Percentiles rank a stretch among this genome's conserved stretches.
Conservation (phyloP, 2,113 vertebrate genomes). For the Erpornis zantholeuca region DNA sequence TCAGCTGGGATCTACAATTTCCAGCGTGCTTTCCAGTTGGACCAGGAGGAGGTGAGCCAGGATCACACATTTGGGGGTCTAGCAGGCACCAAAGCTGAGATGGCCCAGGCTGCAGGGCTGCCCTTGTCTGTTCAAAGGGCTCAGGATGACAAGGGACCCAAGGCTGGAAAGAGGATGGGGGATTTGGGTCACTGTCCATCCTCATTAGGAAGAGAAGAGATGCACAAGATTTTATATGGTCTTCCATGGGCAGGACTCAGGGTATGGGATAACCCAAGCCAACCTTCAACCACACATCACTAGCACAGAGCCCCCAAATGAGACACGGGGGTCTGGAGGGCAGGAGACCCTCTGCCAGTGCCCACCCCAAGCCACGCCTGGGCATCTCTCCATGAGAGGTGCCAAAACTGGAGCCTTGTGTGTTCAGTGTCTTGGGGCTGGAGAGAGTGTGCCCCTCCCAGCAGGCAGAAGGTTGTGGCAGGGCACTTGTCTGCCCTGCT, state of each 20-base stretch:
- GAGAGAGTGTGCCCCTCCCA: accelerated
- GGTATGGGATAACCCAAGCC: neutral
- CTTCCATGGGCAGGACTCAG: neutral
- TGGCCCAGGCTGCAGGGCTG: neutral
- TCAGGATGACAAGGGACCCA: neutral
- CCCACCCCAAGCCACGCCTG: accelerated
- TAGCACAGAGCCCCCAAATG: neutral
- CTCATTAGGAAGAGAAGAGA: neutral
- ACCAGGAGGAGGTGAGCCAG: conserved; percentile 71
- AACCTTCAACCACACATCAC: neutral
- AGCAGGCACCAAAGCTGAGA: neutral
- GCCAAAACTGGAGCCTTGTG: neutral
- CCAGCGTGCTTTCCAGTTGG: conserved; percentile 74
- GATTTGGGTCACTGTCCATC: neutral
- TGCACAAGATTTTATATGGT: accelerated
- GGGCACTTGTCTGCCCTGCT: accelerated
- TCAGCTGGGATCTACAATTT: conserved; percentile 80
- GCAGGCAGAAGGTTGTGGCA: neutral
- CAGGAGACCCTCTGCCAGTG: accelerated
- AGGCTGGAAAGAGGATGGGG: neutral
- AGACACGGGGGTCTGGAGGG: accelerated
- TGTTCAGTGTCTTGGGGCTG: accelerated
- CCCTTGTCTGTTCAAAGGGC: accelerated
- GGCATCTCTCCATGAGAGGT: neutral
- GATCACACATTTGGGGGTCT: accelerated